A percentile compares a stretch with the other conserved stretches of the same genome.
These are phyloP conservation scores for Taenaris catops DNA, from an alignment of 2,888 invertebrate genomes.

Conservation along the genomic window DNA sequence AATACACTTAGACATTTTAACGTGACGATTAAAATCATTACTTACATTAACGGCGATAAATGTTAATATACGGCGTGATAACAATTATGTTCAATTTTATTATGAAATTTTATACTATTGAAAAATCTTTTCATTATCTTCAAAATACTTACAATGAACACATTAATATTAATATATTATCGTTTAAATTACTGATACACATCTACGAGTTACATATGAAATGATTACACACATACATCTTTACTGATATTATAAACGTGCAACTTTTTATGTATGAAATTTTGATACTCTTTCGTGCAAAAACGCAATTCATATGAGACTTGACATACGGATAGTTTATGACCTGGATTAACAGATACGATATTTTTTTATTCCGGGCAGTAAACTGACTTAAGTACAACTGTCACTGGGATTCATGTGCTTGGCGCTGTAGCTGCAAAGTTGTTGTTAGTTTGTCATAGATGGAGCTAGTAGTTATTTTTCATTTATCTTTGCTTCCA, in stretches of 20 bases:
- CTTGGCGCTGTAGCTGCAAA: no score
- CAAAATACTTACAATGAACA: slow-evolving; percentile 45
- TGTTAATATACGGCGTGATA: slow-evolving; percentile 12
- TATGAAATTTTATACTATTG: slow-evolving; percentile 9
- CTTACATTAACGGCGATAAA: slow-evolving; percentile 14
- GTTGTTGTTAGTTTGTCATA: no score
- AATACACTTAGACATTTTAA: slow-evolving; percentile 10
- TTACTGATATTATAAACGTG: slow-evolving; percentile 24
- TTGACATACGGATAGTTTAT: no score
- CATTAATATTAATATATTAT: slow-evolving; percentile 40
- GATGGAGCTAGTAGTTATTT: no score
- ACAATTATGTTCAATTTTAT: slow-evolving; percentile 13
- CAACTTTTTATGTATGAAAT: slow-evolving; percentile 15
- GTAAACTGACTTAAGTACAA: no score
- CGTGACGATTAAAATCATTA: slow-evolving; percentile 16
- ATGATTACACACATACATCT: slow-evolving; percentile 40
- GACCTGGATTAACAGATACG: no score
- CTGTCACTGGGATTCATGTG: neutral
- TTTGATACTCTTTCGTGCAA: no score
- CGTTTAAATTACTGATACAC: slow-evolving; percentile 23
- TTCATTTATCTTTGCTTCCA: no score
- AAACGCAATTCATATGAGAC: no score
- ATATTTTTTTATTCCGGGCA: no score
- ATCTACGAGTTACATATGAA: slow-evolving; percentile 35
- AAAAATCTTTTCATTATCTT: slow-evolving; percentile 11